Conservation (phyloP, 2,113 vertebrate genomes). For the Martes martes region DNA sequence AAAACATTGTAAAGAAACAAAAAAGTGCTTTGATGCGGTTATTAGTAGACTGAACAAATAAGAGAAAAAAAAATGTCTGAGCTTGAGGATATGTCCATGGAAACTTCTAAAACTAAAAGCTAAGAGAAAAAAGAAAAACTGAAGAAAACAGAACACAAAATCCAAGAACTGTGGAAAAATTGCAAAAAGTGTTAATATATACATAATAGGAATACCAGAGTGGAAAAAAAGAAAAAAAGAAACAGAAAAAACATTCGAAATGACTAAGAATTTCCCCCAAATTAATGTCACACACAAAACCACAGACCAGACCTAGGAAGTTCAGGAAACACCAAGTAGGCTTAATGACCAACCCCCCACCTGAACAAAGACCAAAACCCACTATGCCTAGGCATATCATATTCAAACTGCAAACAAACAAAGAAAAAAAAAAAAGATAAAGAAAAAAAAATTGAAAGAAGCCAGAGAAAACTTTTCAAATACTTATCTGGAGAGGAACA, state of each 20-base stretch:
- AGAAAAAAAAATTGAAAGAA: background rate
- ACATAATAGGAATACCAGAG: background rate
- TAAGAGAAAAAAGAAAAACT: background rate
- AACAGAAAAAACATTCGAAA: background rate
- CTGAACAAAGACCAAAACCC: background rate
- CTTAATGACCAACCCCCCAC: background rate
- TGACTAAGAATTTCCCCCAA: background rate
- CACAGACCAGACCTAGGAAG: background rate
- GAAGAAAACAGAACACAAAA: background rate
- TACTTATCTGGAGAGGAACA: background rate
- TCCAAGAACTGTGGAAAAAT: background rate
- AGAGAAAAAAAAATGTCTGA: background rate
- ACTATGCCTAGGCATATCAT: background rate
- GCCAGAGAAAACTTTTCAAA: background rate
- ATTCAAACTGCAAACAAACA: background rate
- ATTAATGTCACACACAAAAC: background rate
- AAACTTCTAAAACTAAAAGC: background rate
- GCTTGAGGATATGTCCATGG: background rate
- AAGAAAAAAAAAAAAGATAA: background rate
- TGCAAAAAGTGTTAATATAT: background rate
- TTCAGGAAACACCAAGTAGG: background rate
- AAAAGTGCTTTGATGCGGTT: background rate
- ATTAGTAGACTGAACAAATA: background rate
- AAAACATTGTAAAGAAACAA: background rate
- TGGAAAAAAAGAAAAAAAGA: background rate